phyloP scores from a whole-genome alignment of 92 coral and sea anemone species.

The Heteractis magnifica region DNA sequence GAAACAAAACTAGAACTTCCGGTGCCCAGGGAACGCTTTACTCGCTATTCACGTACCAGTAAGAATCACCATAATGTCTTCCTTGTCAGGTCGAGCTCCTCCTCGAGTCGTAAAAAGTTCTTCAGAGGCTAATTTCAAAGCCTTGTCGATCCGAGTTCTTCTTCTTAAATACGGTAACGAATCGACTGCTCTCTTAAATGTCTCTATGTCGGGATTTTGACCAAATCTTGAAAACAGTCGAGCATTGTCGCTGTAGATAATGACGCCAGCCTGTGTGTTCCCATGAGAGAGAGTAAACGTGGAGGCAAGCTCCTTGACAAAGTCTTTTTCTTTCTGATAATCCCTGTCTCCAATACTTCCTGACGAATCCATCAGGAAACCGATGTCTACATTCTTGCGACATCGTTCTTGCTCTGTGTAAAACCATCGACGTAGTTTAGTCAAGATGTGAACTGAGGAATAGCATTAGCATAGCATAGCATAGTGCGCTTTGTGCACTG shows the following conservation, averaged over 20 bases:
- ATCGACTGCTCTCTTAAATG: slow-evolving; percentile 40
- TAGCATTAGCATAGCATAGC: neutral
- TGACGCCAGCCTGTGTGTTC: slow-evolving; percentile 47
- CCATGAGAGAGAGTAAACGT: slow-evolving; percentile 57
- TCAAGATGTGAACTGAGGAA: neutral
- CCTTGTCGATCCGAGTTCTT: slow-evolving; percentile 64
- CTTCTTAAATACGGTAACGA: slow-evolving; percentile 37
- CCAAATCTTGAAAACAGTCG: slow-evolving; percentile 48
- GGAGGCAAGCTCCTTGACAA: slow-evolving; percentile 60
- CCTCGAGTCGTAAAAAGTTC: slow-evolving; percentile 33
- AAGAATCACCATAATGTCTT: slow-evolving; percentile 27
- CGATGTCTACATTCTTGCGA: slow-evolving; percentile 56
- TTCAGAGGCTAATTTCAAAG: slow-evolving; percentile 49
- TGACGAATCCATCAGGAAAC: slow-evolving; percentile 76
- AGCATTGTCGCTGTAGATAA: slow-evolving; percentile 56
- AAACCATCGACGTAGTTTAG: neutral
- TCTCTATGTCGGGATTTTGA: slow-evolving; percentile 35
- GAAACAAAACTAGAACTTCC: too few species aligned
- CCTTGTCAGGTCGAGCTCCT: slow-evolving; percentile 36
- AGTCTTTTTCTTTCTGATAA: slow-evolving; percentile 55
- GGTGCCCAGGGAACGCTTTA: too few species aligned
- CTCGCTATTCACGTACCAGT: slow-evolving; percentile 14
- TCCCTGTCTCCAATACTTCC: slow-evolving; percentile 66
- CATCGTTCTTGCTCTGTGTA: slow-evolving; percentile 26
- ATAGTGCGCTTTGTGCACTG: neutral